Evolutionary conservation across 2,113 vertebrate species (phyloP).

Genomic region (Nematolebias whitei): DNA sequence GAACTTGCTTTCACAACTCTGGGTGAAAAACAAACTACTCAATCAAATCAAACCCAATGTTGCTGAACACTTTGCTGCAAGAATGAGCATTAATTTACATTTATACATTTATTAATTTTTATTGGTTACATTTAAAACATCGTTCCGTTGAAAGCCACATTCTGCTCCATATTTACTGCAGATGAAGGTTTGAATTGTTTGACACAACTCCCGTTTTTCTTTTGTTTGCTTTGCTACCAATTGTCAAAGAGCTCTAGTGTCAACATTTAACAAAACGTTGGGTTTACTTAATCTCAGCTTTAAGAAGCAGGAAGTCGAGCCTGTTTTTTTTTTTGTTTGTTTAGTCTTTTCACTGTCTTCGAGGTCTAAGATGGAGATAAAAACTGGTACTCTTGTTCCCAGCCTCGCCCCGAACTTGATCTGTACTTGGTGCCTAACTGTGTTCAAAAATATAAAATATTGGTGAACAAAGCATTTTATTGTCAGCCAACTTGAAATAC

Average conservation of each 20-base stretch:
- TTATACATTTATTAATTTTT: background rate
- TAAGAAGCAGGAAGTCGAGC: slow-evolving; percentile 39
- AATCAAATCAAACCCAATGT: slow-evolving; percentile 58
- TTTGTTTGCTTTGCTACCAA: slow-evolving; percentile 27
- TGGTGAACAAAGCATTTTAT: too few relatives aligned
- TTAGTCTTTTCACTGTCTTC: background rate
- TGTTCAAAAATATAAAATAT: background rate
- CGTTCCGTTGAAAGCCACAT: background rate
- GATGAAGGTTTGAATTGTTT: slow-evolving; percentile 1
- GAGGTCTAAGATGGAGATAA: slow-evolving; percentile 19
- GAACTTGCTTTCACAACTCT: too few relatives aligned
- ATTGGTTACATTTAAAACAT: background rate
- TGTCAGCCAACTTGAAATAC: too few relatives aligned
- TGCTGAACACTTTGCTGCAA: slow-evolving; percentile 1
- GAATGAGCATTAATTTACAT: background rate
- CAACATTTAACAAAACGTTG: slow-evolving; percentile 35
- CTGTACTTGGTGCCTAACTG: background rate
- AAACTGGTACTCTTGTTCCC: slow-evolving; percentile 14
- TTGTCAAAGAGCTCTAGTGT: slow-evolving; percentile 17
- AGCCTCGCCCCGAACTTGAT: slow-evolving; percentile 16
- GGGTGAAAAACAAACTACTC: slow-evolving; percentile 27
- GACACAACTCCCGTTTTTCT: background rate
- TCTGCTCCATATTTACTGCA: background rate
- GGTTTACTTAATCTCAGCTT: slow-evolving; percentile 25
- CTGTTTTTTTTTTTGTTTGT: slow-evolving; percentile 4